Evolutionary conservation across 2,888 invertebrate species (phyloP).

Genomic region (Rhopalosiphum nymphaeae): DNA sequence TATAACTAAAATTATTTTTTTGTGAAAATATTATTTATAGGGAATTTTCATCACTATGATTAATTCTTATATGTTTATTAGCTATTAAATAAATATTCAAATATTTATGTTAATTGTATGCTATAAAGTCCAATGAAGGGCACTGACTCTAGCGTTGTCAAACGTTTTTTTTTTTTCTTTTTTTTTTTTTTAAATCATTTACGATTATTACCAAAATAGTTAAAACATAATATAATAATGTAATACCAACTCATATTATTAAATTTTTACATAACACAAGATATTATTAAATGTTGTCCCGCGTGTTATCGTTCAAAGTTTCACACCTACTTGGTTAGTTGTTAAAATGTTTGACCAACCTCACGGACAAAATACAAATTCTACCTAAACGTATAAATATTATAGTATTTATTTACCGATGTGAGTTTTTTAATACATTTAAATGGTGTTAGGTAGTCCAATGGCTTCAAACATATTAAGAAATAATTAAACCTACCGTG

Average conservation of each 20-base stretch:
- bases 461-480: neutral
- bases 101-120: neutral
- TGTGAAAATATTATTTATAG: neutral
- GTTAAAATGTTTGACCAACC: neutral
- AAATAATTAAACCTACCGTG: neutral
- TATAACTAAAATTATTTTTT: neutral
- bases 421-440: neutral
- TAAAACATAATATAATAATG: neutral
- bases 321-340: neutral
- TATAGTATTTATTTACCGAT: neutral
- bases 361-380: neutral
- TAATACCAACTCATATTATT: neutral
- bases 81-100: neutral
- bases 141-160: neutral
- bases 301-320: neutral
- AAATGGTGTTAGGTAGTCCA: neutral
- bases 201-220: neutral
- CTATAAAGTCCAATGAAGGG: neutral
- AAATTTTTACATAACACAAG: neutral
- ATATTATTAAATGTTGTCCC: neutral
- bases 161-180: neutral
- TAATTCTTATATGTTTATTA: neutral
- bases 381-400: neutral
- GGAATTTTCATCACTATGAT: neutral
- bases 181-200: no score